phyloP scores from a whole-genome alignment of 2,797 vertebrate genomes.

The Furcifer pardalis region DNA sequence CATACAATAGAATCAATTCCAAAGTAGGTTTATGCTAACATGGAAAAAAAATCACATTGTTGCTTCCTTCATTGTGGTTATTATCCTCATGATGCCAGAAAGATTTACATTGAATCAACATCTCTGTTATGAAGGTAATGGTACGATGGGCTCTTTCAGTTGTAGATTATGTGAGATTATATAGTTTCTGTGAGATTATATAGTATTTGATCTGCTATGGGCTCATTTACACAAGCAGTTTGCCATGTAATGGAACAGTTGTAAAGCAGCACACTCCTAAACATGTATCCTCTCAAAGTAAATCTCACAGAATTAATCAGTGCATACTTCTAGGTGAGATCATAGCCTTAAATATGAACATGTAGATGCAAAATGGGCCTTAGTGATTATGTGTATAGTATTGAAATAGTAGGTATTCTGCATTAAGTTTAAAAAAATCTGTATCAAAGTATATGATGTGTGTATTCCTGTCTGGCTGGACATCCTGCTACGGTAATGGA shows the following conservation, averaged over 20 bases:
- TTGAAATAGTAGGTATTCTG: not conserved
- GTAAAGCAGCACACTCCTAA: not conserved
- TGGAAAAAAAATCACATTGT: not conserved
- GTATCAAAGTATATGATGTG: not conserved
- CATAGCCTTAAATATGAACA: not conserved
- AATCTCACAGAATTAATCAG: not conserved
- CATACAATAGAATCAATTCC: not conserved
- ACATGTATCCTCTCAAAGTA: not conserved
- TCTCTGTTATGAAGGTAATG: not conserved
- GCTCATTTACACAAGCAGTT: not conserved
- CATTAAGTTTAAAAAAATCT: slow-evolving; percentile 1
- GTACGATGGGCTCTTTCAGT: not conserved
- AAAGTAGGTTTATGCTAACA: not conserved
- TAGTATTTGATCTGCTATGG: not conserved
- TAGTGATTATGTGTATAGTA: not conserved
- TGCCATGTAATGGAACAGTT: not conserved
- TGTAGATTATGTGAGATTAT: not conserved
- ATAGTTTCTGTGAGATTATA: not conserved
- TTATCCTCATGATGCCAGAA: not conserved
- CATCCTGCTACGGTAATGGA: no score
- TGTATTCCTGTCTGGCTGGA: no score
- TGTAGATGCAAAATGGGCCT: not conserved
- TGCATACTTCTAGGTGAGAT: not conserved
- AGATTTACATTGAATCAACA: not conserved
- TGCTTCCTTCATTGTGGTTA: not conserved